Percentiles rank a stretch among this genome's conserved stretches.
Conservation (phyloP, 64 coral and sea anemone species). For the Dendronephthya gigantea region DNA sequence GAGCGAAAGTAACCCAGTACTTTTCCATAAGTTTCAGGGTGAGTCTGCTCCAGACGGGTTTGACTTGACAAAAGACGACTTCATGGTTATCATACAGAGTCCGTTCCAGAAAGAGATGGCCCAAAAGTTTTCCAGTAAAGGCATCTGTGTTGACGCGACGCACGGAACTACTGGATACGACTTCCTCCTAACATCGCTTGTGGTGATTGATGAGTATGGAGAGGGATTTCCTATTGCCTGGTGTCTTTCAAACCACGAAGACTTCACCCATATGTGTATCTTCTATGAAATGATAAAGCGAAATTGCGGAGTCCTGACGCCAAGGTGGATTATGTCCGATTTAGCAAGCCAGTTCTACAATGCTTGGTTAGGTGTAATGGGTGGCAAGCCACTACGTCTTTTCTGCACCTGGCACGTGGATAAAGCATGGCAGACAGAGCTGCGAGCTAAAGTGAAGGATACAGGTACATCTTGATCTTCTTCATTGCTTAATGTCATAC, state of each 20-base stretch:
- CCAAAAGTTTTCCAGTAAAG: conserved; percentile 31
- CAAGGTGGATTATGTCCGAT: conserved; percentile 33
- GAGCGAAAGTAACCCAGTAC: conserved; percentile 36
- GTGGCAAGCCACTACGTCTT: neutral
- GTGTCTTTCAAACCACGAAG: conserved; percentile 47
- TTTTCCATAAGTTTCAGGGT: conserved; percentile 49
- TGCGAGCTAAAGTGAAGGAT: conserved; percentile 20
- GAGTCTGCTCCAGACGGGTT: neutral
- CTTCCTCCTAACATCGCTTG: conserved; percentile 41
- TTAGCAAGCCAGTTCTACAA: conserved; percentile 42
- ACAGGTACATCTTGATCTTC: neutral
- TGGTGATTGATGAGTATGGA: conserved; percentile 50
- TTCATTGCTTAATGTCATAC: too few relatives aligned
- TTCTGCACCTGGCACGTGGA: conserved; percentile 56
- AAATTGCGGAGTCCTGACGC: neutral
- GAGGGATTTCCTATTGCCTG: conserved; percentile 38
- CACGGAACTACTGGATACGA: conserved; percentile 59
- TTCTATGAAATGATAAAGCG: conserved; percentile 14
- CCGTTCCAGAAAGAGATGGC: conserved; percentile 49
- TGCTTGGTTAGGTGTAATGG: conserved; percentile 36
- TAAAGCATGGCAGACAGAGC: conserved; percentile 29
- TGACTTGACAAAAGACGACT: conserved; percentile 32
- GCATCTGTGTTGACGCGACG: conserved; percentile 35
- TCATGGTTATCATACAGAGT: conserved; percentile 36
- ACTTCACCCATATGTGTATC: conserved; percentile 12